A percentile compares a stretch with the other conserved stretches of the same genome.
Conservation (phyloP, 2,888 invertebrate species). For the Macrosoma leucophasiata region DNA sequence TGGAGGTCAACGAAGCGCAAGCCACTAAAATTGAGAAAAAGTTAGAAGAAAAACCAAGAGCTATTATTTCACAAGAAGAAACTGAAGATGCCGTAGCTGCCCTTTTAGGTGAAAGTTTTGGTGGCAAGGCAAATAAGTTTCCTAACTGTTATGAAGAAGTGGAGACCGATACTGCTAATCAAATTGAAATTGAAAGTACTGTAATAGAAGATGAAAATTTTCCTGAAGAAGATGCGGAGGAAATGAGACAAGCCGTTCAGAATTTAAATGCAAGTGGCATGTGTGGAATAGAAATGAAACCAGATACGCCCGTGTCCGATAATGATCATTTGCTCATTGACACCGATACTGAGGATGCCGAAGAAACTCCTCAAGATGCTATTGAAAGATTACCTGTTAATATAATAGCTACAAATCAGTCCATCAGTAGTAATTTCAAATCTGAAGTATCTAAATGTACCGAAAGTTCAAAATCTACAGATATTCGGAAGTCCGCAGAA, state of each 20-base stretch:
- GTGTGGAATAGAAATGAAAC: slow-evolving; percentile 83
- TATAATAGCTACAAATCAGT: slow-evolving; percentile 54
- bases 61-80: slow-evolving; percentile 92
- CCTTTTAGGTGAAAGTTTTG: slow-evolving; percentile 89
- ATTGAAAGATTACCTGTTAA: slow-evolving; percentile 52
- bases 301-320: slow-evolving; percentile 90
- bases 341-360: slow-evolving; percentile 87
- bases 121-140: slow-evolving; percentile 76
- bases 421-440: slow-evolving; percentile 37
- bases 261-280: slow-evolving; percentile 83
- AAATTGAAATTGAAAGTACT: slow-evolving; percentile 63
- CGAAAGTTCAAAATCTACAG: too few species aligned
- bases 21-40: slow-evolving; percentile 71
- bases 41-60: slow-evolving; percentile 84
- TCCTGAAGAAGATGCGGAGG: slow-evolving; percentile 85
- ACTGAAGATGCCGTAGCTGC: slow-evolving; percentile 95
- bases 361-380: slow-evolving; percentile 71
- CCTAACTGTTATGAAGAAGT: slow-evolving; percentile 73
- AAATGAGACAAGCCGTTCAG: slow-evolving; percentile 89
- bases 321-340: slow-evolving; percentile 89
- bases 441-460: slow-evolving; percentile 51
- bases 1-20: slow-evolving; percentile 47
- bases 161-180: slow-evolving; percentile 51
- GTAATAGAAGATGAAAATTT: slow-evolving; percentile 71
- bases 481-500: too few species aligned